A percentile compares a stretch with the other conserved stretches of the same genome.
phyloP scores from a whole-genome alignment of 2,797 vertebrate genomes.

The Apogon talboti region DNA sequence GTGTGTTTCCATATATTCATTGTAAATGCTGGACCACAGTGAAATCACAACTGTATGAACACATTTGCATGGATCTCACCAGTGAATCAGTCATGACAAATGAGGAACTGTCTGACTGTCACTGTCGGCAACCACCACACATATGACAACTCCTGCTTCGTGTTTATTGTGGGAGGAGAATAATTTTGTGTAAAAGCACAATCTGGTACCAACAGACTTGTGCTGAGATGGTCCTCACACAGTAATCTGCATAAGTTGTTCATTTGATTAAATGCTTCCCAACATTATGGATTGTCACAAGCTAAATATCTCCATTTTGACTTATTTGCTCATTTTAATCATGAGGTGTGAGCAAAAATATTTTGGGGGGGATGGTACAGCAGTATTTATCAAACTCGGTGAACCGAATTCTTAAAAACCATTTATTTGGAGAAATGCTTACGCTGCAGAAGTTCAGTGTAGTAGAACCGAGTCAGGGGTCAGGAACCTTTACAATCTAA shows the following conservation, averaged over 20 bases:
- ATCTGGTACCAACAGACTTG: conserved; percentile 34
- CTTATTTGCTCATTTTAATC: conserved; percentile 41
- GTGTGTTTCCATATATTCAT: not conserved
- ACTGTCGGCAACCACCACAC: conserved; percentile 30
- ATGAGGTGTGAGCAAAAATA: conserved; percentile 21
- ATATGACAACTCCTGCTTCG: conserved; percentile 23
- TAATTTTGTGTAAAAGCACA: conserved; percentile 21
- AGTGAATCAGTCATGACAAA: conserved; percentile 48
- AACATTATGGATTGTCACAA: conserved; percentile 19
- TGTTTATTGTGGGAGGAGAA: conserved; percentile 20
- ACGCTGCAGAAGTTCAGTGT: too few species aligned
- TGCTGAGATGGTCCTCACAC: conserved; percentile 25
- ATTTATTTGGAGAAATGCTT: too few species aligned
- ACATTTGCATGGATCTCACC: conserved; percentile 21
- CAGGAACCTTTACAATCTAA: too few species aligned
- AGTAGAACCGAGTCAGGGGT: too few species aligned
- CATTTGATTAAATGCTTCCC: conserved; percentile 34
- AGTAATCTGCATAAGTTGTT: conserved; percentile 35
- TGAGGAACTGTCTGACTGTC: conserved; percentile 42
- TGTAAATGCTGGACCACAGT: conserved; percentile 1
- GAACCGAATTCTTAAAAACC: conserved; percentile 15
- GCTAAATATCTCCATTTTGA: conserved; percentile 37
- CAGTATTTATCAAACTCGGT: conserved; percentile 52
- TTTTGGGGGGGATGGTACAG: conserved; percentile 7
- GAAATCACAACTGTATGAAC: not conserved